Evolutionary conservation across 2,113 vertebrate species (phyloP).

Genomic region (Zapornia atra): DNA sequence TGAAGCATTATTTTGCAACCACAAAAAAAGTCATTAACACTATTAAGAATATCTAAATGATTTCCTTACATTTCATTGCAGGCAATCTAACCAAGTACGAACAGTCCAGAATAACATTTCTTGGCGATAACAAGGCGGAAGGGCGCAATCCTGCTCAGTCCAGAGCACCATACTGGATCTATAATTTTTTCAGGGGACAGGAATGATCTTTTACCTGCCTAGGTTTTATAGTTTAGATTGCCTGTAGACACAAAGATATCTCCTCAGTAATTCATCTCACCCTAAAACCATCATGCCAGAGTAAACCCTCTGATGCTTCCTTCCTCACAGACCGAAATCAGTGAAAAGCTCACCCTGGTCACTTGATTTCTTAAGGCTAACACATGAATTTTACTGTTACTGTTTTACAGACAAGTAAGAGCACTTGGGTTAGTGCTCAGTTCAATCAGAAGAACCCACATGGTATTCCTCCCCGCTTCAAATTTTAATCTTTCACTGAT

Average conservation of each 20-base stretch:
- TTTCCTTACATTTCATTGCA: neutral
- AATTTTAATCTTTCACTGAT: neutral
- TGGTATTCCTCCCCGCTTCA: accelerated
- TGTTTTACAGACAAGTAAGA: neutral
- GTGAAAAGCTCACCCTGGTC: neutral
- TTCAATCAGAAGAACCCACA: neutral
- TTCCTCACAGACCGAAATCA: neutral
- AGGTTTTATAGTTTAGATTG: neutral
- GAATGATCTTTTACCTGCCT: neutral
- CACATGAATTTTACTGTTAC: neutral
- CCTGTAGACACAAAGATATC: neutral
- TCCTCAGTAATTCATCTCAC: neutral
- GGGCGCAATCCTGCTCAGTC: neutral
- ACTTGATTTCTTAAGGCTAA: neutral
- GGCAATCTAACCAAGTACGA: neutral
- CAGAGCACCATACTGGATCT: neutral
- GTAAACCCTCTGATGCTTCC: neutral
- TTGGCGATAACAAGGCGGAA: neutral
- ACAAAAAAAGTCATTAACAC: neutral
- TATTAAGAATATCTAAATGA: neutral
- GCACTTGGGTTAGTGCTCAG: neutral
- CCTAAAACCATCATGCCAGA: neutral
- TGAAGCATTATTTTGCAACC: neutral
- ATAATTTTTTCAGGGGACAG: neutral
- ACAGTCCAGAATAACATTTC: neutral